Conservation (phyloP, 2,113 vertebrate species). For the Corynorhinus townsendii region DNA sequence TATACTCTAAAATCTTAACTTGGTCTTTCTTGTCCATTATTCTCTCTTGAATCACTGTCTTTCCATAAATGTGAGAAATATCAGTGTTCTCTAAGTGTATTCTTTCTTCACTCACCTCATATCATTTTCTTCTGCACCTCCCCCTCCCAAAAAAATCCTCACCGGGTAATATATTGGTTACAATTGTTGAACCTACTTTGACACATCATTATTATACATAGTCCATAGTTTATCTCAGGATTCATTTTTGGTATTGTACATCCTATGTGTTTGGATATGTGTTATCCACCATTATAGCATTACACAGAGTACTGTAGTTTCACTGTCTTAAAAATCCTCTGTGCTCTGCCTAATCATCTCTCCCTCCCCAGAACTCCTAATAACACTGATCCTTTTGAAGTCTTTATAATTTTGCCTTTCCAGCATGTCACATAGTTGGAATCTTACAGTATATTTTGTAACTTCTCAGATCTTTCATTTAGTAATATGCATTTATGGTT, state of each 20-base stretch:
- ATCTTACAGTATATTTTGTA: neutral
- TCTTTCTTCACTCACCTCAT: neutral
- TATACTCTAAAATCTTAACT: neutral
- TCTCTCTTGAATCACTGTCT: neutral
- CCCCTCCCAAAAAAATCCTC: neutral
- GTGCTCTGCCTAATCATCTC: neutral
- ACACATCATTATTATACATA: neutral
- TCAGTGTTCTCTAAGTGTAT: neutral
- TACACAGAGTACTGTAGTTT: neutral
- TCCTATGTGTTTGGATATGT: neutral
- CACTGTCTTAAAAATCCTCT: neutral
- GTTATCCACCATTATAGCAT: neutral
- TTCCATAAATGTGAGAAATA: neutral
- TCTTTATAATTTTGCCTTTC: neutral
- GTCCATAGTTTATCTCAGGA: neutral
- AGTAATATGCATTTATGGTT: neutral
- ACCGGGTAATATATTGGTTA: neutral
- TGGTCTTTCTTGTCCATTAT: neutral
- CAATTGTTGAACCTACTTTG: neutral
- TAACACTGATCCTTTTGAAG: neutral
- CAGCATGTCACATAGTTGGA: neutral
- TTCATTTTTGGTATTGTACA: neutral
- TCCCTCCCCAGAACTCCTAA: neutral
- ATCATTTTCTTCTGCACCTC: neutral
- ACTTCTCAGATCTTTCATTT: neutral